A percentile compares a stretch with the other conserved stretches of the same genome.
phyloP scores from a whole-genome alignment of 1,140 invertebrate genomes.

The Drosophila simulans region DNA sequence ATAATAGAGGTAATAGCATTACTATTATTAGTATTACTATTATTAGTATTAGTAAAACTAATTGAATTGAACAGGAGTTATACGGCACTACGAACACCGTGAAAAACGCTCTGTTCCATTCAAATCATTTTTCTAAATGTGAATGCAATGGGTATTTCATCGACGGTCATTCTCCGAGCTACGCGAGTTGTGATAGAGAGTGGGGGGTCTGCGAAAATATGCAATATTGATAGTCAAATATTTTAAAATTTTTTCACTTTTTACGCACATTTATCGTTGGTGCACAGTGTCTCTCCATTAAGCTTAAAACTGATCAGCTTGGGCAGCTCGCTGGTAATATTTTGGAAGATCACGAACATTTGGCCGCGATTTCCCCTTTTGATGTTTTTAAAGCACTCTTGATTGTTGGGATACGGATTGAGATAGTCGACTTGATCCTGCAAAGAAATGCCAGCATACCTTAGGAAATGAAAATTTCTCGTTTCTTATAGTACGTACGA shows the following conservation, averaged over 20 bases:
- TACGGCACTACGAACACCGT: no score
- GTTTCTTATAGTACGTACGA: not conserved
- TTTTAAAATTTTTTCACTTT: no score
- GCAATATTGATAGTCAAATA: not conserved
- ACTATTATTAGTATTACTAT: no score
- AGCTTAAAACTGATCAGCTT: constrained; percentile 1
- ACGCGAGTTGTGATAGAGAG: not conserved
- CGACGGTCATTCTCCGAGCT: not conserved
- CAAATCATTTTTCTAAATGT: not conserved
- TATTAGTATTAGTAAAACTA: no score
- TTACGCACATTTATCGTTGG: not conserved
- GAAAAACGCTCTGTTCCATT: not conserved
- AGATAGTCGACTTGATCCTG: constrained; percentile 6
- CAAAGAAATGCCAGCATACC: not conserved
- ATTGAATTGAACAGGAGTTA: no score
- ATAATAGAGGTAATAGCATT: no score
- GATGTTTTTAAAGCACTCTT: not conserved
- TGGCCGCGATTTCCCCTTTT: not conserved
- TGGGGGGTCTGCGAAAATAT: not conserved
- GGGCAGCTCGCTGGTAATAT: constrained; percentile 7
- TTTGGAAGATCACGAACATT: not conserved
- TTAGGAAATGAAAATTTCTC: not conserved
- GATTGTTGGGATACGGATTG: not conserved
- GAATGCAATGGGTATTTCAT: not conserved
- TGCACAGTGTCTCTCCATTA: not conserved